Evolutionary conservation across 2,113 vertebrate species (phyloP), one percentile per base, ranked within the genome.

Genomic region (Odontesthes bonariensis): DNA sequence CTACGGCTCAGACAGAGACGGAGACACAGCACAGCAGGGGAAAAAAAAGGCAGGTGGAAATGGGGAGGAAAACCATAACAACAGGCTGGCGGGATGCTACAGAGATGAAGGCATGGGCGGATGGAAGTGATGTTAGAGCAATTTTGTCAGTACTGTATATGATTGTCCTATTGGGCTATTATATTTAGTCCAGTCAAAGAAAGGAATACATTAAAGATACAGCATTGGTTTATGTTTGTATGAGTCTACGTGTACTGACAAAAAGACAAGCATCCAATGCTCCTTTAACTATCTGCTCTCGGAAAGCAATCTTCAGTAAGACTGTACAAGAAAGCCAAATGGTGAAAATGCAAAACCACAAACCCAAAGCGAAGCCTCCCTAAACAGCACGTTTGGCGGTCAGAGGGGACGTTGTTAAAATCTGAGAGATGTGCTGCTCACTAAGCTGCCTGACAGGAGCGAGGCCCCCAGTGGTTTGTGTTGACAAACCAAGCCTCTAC

Each of bases 331-430:
- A 60, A 72, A 82, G 72, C 71, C 22, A 81, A 83, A 73, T 32
- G 46, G 49, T 62, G 56, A 78, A 88, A 76, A 86, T 77, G 77
- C 73, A 70, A 86, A 88, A 86, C 64, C 78, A 81, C 56, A 84
- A 76, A 20, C 73, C 51, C 54, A 49, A 66, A 88, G 49, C 72
- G 57, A 73, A 80, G 67, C n/a, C 12, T 79, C 75, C 72, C 77
- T 20, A 32, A 88, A 67, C 86, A 86, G 84, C 69, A 71, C 22
- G 65, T 79, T 66, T 74, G 81, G 33, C 75, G 79, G 87, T 89
- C 88, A 84, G 83, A 46, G 63, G 86, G 90, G 87, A 89, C 67
- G 23, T 92, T 86, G 85, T 90, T 90, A 89, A 91, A 93, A 90
- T 89, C 49, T 32, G 71, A 72, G 76, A 86, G 83, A 84, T 83